Evolutionary conservation across 2,797 vertebrate species (phyloP).

Genomic region (Parambassis ranga): DNA sequence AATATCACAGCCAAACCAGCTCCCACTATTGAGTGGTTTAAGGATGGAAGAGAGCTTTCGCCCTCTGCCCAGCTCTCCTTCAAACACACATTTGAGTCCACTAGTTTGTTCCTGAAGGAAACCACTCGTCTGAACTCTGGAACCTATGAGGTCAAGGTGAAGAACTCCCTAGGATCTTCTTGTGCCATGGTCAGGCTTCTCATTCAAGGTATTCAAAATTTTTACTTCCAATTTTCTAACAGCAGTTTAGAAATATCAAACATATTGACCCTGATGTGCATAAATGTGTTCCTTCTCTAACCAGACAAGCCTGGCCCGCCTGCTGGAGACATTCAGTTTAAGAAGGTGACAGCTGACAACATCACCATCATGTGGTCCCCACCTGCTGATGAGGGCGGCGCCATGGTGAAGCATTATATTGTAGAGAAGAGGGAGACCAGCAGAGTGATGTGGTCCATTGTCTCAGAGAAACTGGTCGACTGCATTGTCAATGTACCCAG

Average conservation of each 20-base stretch:
- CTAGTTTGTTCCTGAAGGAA: constrained; percentile 89
- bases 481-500: constrained; percentile 91
- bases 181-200: constrained; percentile 88
- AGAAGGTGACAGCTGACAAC: constrained; percentile 93
- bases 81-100: constrained; percentile 88
- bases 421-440: constrained; percentile 98
- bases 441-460: constrained; percentile 96
- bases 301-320: constrained; percentile 97
- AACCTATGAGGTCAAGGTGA: constrained; percentile 92
- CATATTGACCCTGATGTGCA: background rate
- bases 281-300: background rate
- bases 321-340: constrained; percentile 91
- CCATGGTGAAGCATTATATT: constrained; percentile 94
- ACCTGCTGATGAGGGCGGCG: constrained; percentile 93
- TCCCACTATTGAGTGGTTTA: constrained; percentile 96
- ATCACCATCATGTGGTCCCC: constrained; percentile 93
- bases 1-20: constrained; percentile 94
- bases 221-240: no score
- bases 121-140: constrained; percentile 91
- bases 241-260: no score
- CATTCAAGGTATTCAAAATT: constrained; percentile 89
- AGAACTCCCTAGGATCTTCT: constrained; percentile 94
- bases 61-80: constrained; percentile 83
- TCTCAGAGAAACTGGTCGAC: constrained; percentile 92
- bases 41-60: constrained; percentile 91